Evolutionary conservation across 1,140 invertebrate genomes (phyloP), one percentile per base, ranked within the genome.

Genomic region (Drosophila novamexicana): DNA sequence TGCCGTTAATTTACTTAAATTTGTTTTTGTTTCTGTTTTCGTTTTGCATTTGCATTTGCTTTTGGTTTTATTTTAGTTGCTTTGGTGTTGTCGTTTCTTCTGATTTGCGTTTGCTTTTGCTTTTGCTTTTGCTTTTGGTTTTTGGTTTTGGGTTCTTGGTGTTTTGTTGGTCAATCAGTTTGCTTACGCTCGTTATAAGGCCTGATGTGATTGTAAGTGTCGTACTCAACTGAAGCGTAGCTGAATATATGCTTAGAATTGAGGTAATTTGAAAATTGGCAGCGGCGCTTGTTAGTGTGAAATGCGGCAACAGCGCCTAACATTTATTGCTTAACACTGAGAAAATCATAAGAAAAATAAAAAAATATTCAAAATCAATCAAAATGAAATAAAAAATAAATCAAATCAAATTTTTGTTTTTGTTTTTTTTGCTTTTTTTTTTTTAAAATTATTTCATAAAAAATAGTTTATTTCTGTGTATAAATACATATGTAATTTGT

Each of bases 401-500:
- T 12, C 16, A 52, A 18, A 47, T 47, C 9, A 49, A 68, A 34
- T 22, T 16, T 68, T 59, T 58, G 5, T n/a, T 12, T 12, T 66
- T 18, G 36, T 52, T 59, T 66, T 66, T 66, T 40, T 37, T 53
- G 47, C 36, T 34, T 42, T 16, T 52, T 37, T 54, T 8, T 32
- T 49, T 73, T 47, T 53, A 37, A 34, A 69, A 69, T 79, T 72
- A 74, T 77, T 64, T 72, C 67, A 82, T 88, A 76, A 79, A 82
- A 85, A 86, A 86, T 82, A 42, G 79, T 85, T 75, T 79, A 65
- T 83, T 83, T 52, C 44, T 61, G 64, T 81, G 63, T 85, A 78
- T 86, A 85, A 86, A 86, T 86, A 86, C 71, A 81, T 81, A 79
- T 86, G 81, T 86, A 86, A 78, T 82, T 85, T 86, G 75, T 86